Evolutionary conservation across 2,888 invertebrate genomes (phyloP).

Genomic region (Yponomeuta plumbellus): DNA sequence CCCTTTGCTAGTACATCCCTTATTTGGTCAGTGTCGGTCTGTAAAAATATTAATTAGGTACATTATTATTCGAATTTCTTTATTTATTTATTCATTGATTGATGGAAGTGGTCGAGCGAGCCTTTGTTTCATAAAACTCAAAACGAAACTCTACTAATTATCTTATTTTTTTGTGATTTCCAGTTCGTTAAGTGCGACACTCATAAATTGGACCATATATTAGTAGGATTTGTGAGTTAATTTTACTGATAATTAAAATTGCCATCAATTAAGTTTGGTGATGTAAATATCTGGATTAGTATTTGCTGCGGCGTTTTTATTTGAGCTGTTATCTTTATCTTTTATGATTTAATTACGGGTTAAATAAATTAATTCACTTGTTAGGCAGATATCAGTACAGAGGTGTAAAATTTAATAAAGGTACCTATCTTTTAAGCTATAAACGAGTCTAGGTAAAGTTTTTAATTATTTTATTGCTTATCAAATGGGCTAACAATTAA

Average conservation of each 20-base stretch:
- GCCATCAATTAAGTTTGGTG: slow-evolving; percentile 52
- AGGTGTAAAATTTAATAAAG: slow-evolving; percentile 49
- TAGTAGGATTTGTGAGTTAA: slow-evolving; percentile 34
- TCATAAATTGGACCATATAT: slow-evolving; percentile 43
- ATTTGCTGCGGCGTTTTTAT: slow-evolving; percentile 50
- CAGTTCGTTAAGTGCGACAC: slow-evolving; percentile 14
- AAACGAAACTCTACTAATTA: not conserved
- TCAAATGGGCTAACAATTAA: slow-evolving; percentile 12
- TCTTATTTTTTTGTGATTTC: no score
- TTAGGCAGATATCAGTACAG: slow-evolving; percentile 46
- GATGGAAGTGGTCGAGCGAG: not conserved
- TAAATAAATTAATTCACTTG: slow-evolving; percentile 38
- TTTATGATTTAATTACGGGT: slow-evolving; percentile 72
- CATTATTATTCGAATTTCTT: no score
- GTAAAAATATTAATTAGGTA: no score
- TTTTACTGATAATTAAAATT: slow-evolving; percentile 69
- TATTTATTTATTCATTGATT: no score
- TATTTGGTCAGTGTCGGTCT: no score
- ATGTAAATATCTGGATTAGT: slow-evolving; percentile 45
- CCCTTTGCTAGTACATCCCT: no score
- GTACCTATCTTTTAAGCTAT: slow-evolving; percentile 23
- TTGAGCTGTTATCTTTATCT: slow-evolving; percentile 55
- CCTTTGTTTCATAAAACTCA: not conserved
- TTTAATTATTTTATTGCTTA: slow-evolving; percentile 17
- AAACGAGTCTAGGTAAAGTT: slow-evolving; percentile 11